Percentiles rank a stretch among this genome's conserved stretches.
Evolutionary conservation across 2,113 vertebrate genomes (phyloP).

Genomic region (Taurulus bubalis): DNA sequence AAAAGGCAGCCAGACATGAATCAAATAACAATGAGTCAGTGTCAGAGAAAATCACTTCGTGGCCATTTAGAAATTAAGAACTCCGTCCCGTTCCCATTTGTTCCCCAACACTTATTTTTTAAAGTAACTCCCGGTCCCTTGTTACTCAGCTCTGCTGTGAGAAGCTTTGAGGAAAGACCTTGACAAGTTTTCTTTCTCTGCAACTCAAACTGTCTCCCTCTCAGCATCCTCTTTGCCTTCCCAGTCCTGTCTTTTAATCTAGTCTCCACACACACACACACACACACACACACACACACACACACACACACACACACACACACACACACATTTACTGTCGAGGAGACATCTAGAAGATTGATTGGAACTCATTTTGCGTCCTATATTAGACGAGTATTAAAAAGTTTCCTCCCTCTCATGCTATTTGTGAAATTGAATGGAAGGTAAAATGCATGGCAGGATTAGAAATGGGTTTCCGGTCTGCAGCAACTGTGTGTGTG

Average conservation of each 20-base stretch:
- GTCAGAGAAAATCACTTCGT: conserved; percentile 71
- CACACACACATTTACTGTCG: conserved; percentile 22
- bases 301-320: conserved; percentile 4
- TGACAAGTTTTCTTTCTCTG: conserved; percentile 32
- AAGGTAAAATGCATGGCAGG: conserved; percentile 61
- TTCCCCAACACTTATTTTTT: conserved; percentile 33
- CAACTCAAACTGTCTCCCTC: conserved; percentile 11
- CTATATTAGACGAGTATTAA: conserved; percentile 69
- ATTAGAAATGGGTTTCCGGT: conserved; percentile 60
- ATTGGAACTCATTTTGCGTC: conserved; percentile 62
- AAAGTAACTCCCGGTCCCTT: conserved; percentile 31
- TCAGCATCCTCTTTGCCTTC: conserved; percentile 24
- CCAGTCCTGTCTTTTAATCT: conserved; percentile 37
- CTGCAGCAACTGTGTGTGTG: conserved; percentile 7
- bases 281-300: conserved; percentile 4
- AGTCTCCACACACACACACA: conserved; percentile 10
- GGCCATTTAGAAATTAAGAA: conserved; percentile 74
- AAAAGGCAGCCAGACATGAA: conserved; percentile 74
- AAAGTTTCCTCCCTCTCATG: conserved; percentile 55
- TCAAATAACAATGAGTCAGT: conserved; percentile 78
- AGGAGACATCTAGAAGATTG: conserved; percentile 63
- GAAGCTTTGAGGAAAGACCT: conserved; percentile 23
- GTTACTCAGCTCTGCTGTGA: conserved; percentile 11
- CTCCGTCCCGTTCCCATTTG: conserved; percentile 25
- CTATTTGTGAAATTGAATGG: conserved; percentile 73